Base-by-base conservation (phyloP, 2,888 invertebrate species). In the Apoderus coryli region DNA sequence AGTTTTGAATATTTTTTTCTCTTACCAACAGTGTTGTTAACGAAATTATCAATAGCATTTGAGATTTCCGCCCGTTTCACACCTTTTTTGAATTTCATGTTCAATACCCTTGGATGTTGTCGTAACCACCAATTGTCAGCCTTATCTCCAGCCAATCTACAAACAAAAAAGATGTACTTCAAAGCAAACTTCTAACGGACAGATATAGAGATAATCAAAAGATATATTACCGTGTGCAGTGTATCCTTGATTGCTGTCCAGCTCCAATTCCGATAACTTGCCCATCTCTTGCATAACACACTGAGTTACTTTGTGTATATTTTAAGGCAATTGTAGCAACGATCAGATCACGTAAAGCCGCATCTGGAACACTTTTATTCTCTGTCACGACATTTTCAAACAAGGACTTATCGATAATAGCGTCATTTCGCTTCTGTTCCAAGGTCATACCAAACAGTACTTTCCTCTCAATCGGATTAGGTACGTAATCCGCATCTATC, bases 41-140 rank as follows among this genome's bases (percentile, higher is more conserved):
- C 92, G 57, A 75, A 93, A 59, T 88, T 86, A 54, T 98, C 96
- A 46, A 96, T 81, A 10, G 88, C 89, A 63, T 96, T 98, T 9
- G 95, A 80, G 41, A 81, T 81, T 55, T 93, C 81, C 1, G 96
- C 88, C 40, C 96, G 69, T 47, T 88, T 82, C 4, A 88, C 75
- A 22, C 80, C 80, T 37, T 73, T 68, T 50, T 78, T 80, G 63
- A 95, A 95, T 47, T 75, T 72, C 78, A 92, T 78, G 28, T 61
- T 61, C 9, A 73, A 60, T 3, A 93, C 88, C 44, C 72, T 72
- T 3, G 92, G 89, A 60, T 96, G 95, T 31, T 86, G 81, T 11
- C 96, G 73, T 46, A 92, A 60, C 95, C 95, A 96, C 95, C 96
- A 98, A 59, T 90, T 85, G 53, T 89, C 82, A 13, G 93, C 92